Conservation (phyloP, 1,140 invertebrate genomes). For the Hormaphis cornu region DNA sequence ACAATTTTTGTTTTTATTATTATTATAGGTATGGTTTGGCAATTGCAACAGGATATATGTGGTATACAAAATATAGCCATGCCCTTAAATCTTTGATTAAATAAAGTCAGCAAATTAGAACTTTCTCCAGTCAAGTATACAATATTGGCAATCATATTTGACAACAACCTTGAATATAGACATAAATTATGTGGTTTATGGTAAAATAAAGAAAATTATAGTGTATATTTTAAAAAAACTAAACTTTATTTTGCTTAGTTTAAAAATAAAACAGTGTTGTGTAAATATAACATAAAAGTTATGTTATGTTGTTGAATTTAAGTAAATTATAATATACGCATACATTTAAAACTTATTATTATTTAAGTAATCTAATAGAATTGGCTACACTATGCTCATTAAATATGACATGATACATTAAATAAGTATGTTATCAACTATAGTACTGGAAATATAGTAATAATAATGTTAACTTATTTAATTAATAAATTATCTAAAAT, state of each 20-base stretch:
- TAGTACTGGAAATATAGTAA: background rate
- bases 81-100: conserved; percentile 11
- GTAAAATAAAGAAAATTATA: background rate
- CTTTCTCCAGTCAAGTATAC: background rate
- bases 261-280: background rate
- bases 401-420: conserved; percentile 7
- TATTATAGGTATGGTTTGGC: conserved; percentile 37
- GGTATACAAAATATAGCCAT: conserved; percentile 36
- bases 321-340: too few relatives aligned
- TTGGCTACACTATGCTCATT: background rate
- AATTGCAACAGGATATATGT: conserved; percentile 36
- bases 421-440: background rate
- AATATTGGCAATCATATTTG: too few relatives aligned
- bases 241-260: background rate
- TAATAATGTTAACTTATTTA: background rate
- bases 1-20: conserved; percentile 15
- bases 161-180: background rate
- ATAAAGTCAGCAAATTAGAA: background rate
- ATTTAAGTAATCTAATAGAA: background rate
- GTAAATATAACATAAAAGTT: background rate
- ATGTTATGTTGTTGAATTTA: background rate
- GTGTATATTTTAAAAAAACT: background rate
- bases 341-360: background rate
- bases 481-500: background rate
- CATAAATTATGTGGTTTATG: background rate